Conservation (phyloP, 1,140 invertebrate species). For the Dreissena rostriformis region DNA sequence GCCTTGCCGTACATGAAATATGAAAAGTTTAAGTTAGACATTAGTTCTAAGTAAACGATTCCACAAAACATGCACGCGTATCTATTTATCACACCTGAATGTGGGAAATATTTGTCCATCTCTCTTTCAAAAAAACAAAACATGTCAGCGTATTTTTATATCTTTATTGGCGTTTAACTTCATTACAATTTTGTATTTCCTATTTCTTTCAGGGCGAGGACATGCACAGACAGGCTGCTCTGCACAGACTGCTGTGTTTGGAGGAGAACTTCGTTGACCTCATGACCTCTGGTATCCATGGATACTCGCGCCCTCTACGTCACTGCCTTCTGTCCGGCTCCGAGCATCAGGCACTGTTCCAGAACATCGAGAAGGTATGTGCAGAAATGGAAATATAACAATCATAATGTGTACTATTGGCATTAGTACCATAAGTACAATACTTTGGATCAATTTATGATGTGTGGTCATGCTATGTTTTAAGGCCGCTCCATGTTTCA, state of each 20-base stretch:
- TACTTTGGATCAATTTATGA: not conserved
- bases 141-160: too few relatives aligned
- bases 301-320: conserved; percentile 62
- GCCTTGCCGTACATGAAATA: too few relatives aligned
- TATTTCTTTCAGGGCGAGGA: conserved; percentile 33
- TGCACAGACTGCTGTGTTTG: conserved; percentile 41
- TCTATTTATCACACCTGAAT: not conserved
- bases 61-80: not conserved
- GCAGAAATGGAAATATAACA: not conserved
- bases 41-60: too few relatives aligned
- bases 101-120: too few relatives aligned
- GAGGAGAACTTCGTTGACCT: conserved; percentile 60
- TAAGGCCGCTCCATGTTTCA: not conserved
- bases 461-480: not conserved
- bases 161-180: not conserved
- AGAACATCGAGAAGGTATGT: conserved; percentile 67
- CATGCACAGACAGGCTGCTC: conserved; percentile 45
- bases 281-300: conserved; percentile 61
- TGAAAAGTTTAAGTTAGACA: too few relatives aligned
- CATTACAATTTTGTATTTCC: not conserved
- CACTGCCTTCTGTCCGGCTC: conserved; percentile 51
- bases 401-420: not conserved
- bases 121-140: too few relatives aligned
- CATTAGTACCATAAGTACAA: too few relatives aligned
- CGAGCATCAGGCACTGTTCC: conserved; percentile 62